Evolutionary conservation across 35 echinoderm and acorn worm species (phyloP).

Genomic region (Strongylocentrotus purpuratus): DNA sequence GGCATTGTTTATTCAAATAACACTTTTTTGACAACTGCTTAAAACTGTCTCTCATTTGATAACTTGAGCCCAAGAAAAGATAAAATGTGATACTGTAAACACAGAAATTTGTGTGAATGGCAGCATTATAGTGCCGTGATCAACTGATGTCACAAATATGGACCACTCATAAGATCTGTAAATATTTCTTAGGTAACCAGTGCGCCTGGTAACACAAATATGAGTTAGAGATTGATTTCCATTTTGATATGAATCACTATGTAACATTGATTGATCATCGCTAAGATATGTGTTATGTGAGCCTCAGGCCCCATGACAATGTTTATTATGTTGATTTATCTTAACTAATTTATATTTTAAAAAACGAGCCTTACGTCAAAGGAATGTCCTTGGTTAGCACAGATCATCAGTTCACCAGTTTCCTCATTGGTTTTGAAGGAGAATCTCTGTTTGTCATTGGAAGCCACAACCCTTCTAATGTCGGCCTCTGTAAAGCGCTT

Average conservation of each 20-base stretch:
- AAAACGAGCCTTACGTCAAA: conserved; percentile 49
- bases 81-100: too few species aligned
- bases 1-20: too few species aligned
- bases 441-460: conserved; percentile 82
- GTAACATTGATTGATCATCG: too few species aligned
- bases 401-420: conserved; percentile 58
- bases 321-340: not conserved
- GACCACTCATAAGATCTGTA: not conserved
- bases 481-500: conserved; percentile 52
- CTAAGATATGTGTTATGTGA: too few species aligned
- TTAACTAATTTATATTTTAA: not conserved
- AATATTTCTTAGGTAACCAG: not conserved
- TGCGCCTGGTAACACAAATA: too few species aligned
- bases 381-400: conserved; percentile 92
- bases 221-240: too few species aligned
- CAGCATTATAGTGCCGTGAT: not conserved
- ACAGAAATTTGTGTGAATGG: too few species aligned
- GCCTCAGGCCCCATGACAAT: not conserved
- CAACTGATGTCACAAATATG: not conserved
- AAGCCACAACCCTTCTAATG: conserved; percentile 61
- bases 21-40: not conserved
- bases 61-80: not conserved
- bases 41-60: too few species aligned
- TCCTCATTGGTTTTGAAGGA: conserved; percentile 42
- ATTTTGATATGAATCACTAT: too few species aligned